A percentile compares a stretch with the other conserved stretches of the same genome.
phyloP scores from a whole-genome alignment of 2,888 invertebrate genomes.

The Schizaphis graminum region DNA sequence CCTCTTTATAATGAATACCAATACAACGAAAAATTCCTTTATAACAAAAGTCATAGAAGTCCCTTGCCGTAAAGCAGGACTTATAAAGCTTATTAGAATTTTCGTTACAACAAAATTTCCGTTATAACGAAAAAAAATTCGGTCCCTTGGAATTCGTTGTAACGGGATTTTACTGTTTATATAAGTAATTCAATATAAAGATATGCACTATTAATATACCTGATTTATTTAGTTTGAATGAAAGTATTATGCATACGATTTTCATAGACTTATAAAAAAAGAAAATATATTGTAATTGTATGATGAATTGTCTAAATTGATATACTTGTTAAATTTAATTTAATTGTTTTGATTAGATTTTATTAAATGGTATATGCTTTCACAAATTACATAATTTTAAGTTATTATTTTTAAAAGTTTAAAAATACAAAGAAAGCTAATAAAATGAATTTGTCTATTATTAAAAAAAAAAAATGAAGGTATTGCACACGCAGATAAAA shows the following conservation, averaged over 20 bases:
- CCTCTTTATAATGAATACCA: no score
- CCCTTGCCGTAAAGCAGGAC: no score
- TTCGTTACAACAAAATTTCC: no score
- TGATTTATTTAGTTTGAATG: neutral
- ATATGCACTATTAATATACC: neutral
- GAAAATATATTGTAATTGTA: neutral
- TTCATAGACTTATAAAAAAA: neutral
- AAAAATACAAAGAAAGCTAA: neutral
- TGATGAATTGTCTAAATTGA: neutral
- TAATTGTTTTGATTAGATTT: neutral
- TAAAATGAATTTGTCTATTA: neutral
- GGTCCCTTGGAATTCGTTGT: no score
- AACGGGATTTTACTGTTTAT: no score
- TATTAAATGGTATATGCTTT: neutral
- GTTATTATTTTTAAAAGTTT: neutral
- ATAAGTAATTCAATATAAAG: neutral
- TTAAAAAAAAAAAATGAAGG: neutral
- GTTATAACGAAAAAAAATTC: no score
- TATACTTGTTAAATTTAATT: neutral
- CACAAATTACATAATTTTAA: neutral
- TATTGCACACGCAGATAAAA: neutral
- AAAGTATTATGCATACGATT: neutral
- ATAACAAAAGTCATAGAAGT: no score
- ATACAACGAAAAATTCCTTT: no score
- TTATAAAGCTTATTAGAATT: no score